phyloP scores from a whole-genome alignment of 2,113 vertebrate genomes.

The Nothobranchius furzeri region DNA sequence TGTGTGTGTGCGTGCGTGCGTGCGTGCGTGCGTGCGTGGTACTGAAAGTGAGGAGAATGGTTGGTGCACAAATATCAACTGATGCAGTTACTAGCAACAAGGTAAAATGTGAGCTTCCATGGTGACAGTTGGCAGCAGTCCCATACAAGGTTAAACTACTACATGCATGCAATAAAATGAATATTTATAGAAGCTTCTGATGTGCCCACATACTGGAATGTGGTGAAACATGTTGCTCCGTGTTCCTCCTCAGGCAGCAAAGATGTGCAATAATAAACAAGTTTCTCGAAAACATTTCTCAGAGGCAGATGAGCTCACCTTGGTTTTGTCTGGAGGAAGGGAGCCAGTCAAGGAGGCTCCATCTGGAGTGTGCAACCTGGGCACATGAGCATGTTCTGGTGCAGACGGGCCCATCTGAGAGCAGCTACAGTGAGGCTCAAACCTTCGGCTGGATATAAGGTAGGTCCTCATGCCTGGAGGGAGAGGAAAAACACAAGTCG shows the following conservation, averaged over 20 bases:
- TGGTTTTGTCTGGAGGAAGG: slow-evolving; percentile 50
- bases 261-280: slow-evolving; percentile 15
- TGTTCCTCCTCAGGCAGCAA: slow-evolving; percentile 37
- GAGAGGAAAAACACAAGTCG: slow-evolving; percentile 20
- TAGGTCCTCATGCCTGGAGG: slow-evolving; percentile 91
- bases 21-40: too few relatives aligned
- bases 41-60: not conserved
- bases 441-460: slow-evolving; percentile 90
- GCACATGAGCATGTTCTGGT: slow-evolving; percentile 63
- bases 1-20: too few relatives aligned
- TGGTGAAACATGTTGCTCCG: slow-evolving; percentile 23
- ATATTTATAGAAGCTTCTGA: slow-evolving; percentile 24
- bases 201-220: slow-evolving; percentile 47
- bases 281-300: slow-evolving; percentile 6
- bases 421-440: slow-evolving; percentile 86
- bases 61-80: slow-evolving; percentile 1
- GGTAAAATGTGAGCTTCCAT: not conserved
- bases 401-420: slow-evolving; percentile 77
- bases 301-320: slow-evolving; percentile 47
- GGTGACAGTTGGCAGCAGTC: not conserved
- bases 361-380: slow-evolving; percentile 66
- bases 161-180: slow-evolving; percentile 14
- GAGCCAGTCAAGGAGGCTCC: slow-evolving; percentile 64
- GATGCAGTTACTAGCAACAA: not conserved
- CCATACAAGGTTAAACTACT: slow-evolving; percentile 4